phyloP scores from a whole-genome alignment of 1,140 invertebrate species.

The Calephelis nemesis region DNA sequence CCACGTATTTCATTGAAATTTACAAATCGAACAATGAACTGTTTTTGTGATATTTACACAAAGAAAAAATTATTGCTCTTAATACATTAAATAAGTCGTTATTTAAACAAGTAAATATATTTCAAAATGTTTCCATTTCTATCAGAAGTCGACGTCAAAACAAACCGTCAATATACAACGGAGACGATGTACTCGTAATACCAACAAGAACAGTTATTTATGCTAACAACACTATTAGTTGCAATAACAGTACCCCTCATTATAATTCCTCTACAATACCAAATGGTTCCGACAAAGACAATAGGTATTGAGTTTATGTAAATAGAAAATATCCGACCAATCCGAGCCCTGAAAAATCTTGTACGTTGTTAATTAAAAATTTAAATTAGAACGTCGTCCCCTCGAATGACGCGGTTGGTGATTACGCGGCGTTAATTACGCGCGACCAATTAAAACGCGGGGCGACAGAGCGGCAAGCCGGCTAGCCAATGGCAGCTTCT shows the following conservation, averaged over 20 bases:
- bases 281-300: constrained; percentile 41
- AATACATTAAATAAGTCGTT: too few species aligned
- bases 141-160: background rate
- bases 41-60: too few species aligned
- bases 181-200: background rate
- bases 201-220: background rate
- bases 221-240: background rate
- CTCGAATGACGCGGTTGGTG: constrained; percentile 58
- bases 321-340: constrained; percentile 51
- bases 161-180: background rate
- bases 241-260: background rate
- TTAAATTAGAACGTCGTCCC: constrained; percentile 69
- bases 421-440: constrained; percentile 73
- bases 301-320: constrained; percentile 54
- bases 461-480: constrained; percentile 47
- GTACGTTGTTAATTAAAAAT: constrained; percentile 72
- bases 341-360: constrained; percentile 40
- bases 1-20: too few species aligned
- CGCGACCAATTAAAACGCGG: constrained; percentile 68
- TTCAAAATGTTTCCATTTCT: too few species aligned
- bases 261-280: constrained; percentile 1
- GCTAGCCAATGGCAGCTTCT: constrained; percentile 54
- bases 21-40: too few species aligned
- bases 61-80: too few species aligned
- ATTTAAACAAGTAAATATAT: too few species aligned